These are phyloP conservation scores for Champsocephalus gunnari DNA, from an alignment of 2,797 vertebrate genomes.

Conservation along the genomic window DNA sequence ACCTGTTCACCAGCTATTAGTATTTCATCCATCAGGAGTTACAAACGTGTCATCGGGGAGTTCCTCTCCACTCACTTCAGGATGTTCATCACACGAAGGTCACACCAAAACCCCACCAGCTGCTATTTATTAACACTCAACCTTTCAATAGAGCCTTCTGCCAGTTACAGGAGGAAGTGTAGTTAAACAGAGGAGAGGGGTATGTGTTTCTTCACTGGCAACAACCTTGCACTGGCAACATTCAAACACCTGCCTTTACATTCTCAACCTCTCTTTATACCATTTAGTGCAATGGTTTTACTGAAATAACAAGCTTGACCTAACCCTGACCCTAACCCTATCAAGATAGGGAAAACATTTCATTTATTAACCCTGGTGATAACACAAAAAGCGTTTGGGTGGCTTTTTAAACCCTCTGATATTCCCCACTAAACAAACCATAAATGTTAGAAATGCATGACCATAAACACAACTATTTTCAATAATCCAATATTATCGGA, in stretches of 20 bases:
- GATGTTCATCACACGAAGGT: slow-evolving; percentile 61
- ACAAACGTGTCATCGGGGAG: slow-evolving; percentile 48
- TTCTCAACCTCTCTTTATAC: slow-evolving; percentile 21
- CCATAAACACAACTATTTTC: background rate
- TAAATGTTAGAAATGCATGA: background rate
- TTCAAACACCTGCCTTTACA: slow-evolving; percentile 31
- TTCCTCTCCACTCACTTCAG: slow-evolving; percentile 36
- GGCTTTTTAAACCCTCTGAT: background rate
- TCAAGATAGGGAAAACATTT: background rate
- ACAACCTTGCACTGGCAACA: slow-evolving; percentile 36
- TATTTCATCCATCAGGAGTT: slow-evolving; percentile 44
- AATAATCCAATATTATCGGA: background rate
- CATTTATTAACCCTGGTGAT: slow-evolving; percentile 14
- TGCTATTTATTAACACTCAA: slow-evolving; percentile 61
- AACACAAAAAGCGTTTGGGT: background rate
- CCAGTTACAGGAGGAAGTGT: slow-evolving; percentile 12
- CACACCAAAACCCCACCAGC: slow-evolving; percentile 53
- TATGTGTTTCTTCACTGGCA: slow-evolving; percentile 20
- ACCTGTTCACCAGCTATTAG: slow-evolving; percentile 16
- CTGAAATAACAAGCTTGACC: background rate
- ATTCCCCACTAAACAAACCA: background rate
- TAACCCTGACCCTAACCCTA: no score
- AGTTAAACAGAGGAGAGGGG: slow-evolving; percentile 11
- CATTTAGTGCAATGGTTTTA: slow-evolving; percentile 24
- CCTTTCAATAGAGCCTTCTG: slow-evolving; percentile 59